Evolutionary conservation across 2,888 invertebrate species (phyloP).

Genomic region (Euclidia mi): DNA sequence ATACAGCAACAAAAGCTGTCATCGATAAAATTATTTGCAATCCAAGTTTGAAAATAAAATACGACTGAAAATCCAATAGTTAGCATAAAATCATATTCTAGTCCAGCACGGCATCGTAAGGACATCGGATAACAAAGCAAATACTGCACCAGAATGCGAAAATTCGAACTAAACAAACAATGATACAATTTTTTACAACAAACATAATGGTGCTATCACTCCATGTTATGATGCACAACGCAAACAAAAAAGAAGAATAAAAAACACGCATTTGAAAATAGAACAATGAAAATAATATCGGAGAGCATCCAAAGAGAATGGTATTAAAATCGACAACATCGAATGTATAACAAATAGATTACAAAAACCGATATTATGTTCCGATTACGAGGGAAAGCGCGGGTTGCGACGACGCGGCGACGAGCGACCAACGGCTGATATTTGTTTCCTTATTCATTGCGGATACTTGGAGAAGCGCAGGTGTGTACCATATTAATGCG

Average conservation of each 20-base stretch:
- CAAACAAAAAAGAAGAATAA: constrained; percentile 1
- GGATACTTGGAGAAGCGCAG: constrained; percentile 41
- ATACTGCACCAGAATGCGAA: not conserved
- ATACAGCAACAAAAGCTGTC: no score
- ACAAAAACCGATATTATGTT: constrained; percentile 27
- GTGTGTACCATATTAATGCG: no score
- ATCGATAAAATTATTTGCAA: no score
- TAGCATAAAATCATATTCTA: no score
- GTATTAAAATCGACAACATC: no score
- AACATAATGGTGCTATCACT: not conserved
- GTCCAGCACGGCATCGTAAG: no score
- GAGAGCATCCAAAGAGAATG: constrained; percentile 6
- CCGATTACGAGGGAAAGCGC: constrained; percentile 19
- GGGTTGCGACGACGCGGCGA: not conserved
- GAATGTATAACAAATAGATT: no score
- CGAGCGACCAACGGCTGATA: constrained; percentile 14
- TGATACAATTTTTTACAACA: not conserved
- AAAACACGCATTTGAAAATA: not conserved
- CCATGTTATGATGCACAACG: constrained; percentile 7
- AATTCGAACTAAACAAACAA: no score
- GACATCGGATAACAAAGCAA: not conserved
- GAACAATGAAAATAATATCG: constrained; percentile 6
- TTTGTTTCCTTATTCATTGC: constrained; percentile 56
- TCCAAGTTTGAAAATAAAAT: no score
- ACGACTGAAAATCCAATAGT: no score